Evolutionary conservation across 1,140 invertebrate species (phyloP).

Genomic region (Sitobion miscanthi): DNA sequence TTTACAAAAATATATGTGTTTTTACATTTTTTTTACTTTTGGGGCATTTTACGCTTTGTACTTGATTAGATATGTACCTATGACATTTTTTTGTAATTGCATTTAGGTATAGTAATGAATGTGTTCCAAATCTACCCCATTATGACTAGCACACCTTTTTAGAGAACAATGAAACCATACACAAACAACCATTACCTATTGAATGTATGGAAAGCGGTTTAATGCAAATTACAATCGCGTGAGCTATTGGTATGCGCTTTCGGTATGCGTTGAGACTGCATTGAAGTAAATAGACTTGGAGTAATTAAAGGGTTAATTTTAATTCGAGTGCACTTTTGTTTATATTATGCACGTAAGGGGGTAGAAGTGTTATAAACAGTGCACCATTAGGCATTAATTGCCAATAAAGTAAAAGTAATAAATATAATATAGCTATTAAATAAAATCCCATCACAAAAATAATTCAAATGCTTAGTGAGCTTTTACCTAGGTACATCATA

Average conservation of each 20-base stretch:
- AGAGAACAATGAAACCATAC: neutral
- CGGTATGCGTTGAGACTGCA: neutral
- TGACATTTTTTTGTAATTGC: neutral
- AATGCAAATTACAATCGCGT: neutral
- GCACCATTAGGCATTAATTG: neutral
- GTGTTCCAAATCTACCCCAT: neutral
- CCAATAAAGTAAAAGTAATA: neutral
- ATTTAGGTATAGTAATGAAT: neutral
- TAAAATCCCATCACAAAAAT: neutral
- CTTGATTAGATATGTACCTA: neutral
- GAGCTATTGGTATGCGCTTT: neutral
- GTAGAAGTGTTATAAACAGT: neutral
- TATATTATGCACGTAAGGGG: neutral
- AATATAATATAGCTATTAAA: neutral
- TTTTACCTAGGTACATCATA: neutral
- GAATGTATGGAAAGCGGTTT: neutral
- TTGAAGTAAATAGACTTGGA: neutral
- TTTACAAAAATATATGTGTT: neutral
- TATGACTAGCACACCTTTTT: neutral
- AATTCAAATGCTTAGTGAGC: neutral
- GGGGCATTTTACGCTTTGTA: neutral
- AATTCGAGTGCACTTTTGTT: slow-evolving; percentile 22
- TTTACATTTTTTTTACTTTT: no score
- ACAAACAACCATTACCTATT: slow-evolving; percentile 9
- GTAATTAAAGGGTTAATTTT: neutral